These are phyloP conservation scores for Dolichomitus sp. DNA, from an alignment of 2,888 invertebrate genomes.

Conservation along the genomic window DNA sequence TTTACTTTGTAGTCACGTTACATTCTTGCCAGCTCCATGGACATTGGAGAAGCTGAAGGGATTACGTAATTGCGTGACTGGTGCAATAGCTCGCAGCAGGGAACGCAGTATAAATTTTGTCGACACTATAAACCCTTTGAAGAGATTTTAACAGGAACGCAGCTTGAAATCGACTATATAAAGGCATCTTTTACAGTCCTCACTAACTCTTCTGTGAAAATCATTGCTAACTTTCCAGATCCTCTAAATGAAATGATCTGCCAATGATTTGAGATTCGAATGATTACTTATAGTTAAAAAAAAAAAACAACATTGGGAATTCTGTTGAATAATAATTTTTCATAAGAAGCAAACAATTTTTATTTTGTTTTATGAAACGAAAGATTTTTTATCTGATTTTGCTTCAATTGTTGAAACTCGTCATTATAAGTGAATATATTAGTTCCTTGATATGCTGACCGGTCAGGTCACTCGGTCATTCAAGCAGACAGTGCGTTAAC, in stretches of 20 bases:
- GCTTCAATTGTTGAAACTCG: too few relatives aligned
- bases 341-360: too few relatives aligned
- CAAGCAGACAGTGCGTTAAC: not conserved
- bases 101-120: not conserved
- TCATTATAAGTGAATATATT: not conserved
- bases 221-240: not conserved
- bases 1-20: constrained; percentile 7
- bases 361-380: too few relatives aligned
- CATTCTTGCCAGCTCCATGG: not conserved
- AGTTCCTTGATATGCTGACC: not conserved
- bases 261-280: not conserved
- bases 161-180: not conserved
- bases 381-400: too few relatives aligned
- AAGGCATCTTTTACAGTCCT: not conserved
- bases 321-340: too few relatives aligned
- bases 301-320: not conserved
- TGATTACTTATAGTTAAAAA: not conserved
- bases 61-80: not conserved
- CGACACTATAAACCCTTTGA: not conserved
- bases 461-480: constrained; percentile 15
- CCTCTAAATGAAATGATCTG: not conserved
- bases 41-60: not conserved
- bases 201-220: not conserved
- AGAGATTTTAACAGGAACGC: not conserved
- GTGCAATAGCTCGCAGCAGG: not conserved